Conservation (phyloP, 2,113 vertebrate species). For the Ageneiosus marmoratus region DNA sequence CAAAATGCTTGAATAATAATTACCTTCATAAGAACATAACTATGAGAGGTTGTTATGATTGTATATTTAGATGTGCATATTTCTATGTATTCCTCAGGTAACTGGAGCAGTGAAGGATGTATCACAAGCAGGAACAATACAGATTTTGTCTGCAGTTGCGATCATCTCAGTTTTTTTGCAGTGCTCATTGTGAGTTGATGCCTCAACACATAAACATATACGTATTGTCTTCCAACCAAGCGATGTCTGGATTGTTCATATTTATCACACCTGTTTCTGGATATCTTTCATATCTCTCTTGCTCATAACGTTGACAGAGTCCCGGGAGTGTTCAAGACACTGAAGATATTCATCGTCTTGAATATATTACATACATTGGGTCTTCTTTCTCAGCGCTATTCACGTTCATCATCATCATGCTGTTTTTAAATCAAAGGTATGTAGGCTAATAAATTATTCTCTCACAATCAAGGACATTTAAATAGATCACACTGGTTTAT, state of each 20-base stretch:
- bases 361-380: conserved; percentile 73
- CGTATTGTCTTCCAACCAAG: not conserved
- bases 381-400: conserved; percentile 75
- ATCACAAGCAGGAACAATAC: not conserved
- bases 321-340: conserved; percentile 52
- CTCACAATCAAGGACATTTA: not conserved
- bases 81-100: conserved; percentile 53
- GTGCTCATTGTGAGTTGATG: conserved; percentile 80
- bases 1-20: not conserved
- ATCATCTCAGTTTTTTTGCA: conserved; percentile 87
- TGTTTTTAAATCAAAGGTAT: conserved; percentile 75
- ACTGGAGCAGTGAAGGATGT: conserved; percentile 76
- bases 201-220: not conserved
- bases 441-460: conserved; percentile 31
- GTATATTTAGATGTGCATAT: not conserved
- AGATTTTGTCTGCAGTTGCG: conserved; percentile 74
- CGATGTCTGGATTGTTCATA: not conserved
- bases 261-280: not conserved
- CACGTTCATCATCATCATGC: conserved; percentile 66
- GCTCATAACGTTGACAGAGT: not conserved
- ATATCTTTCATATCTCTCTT: not conserved
- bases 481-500: not conserved
- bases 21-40: not conserved
- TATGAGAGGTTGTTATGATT: not conserved
- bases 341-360: conserved; percentile 58